Percentiles rank a stretch among this genome's conserved stretches.
phyloP scores from a whole-genome alignment of 2,888 invertebrate genomes.

The Theodoxus fluviatilis region DNA sequence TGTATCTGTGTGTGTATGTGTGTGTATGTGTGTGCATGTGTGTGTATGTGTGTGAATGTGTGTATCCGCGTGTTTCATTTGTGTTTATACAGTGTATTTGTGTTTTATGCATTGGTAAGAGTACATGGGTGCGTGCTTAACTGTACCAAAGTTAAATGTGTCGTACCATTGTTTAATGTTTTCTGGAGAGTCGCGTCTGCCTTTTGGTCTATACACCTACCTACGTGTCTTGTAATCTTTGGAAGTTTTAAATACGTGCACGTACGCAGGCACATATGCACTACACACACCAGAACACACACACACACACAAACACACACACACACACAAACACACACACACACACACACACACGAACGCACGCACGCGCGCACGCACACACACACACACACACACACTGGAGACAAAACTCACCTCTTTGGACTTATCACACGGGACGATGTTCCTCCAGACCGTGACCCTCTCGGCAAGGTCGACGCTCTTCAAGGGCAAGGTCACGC shows the following conservation, averaged over 20 bases:
- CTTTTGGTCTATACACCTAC: not conserved
- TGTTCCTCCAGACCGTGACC: slow-evolving; percentile 71
- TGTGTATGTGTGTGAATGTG: slow-evolving; percentile 6
- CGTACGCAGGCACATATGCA: not conserved
- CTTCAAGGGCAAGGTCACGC: slow-evolving; percentile 70
- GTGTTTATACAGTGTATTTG: slow-evolving; percentile 16
- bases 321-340: not conserved
- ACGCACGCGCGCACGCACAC: not conserved
- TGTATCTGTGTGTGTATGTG: slow-evolving; percentile 2
- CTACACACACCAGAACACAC: not conserved
- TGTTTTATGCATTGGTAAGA: not conserved
- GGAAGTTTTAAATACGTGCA: not conserved
- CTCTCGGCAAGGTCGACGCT: slow-evolving; percentile 71
- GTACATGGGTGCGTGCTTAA: not conserved
- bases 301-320: slow-evolving; percentile 15
- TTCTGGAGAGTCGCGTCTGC: too few relatives aligned
- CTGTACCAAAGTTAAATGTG: too few relatives aligned
- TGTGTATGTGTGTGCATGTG: not conserved
- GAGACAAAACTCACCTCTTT: slow-evolving; percentile 31
- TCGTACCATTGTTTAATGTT: too few relatives aligned
- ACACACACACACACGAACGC: not conserved
- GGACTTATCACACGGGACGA: slow-evolving; percentile 46
- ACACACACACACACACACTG: slow-evolving; percentile 3
- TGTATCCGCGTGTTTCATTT: not conserved
- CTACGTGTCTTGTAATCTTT: too few relatives aligned